Evolutionary conservation across 2,113 vertebrate genomes (phyloP).

Genomic region (Anoplopoma fimbria): DNA sequence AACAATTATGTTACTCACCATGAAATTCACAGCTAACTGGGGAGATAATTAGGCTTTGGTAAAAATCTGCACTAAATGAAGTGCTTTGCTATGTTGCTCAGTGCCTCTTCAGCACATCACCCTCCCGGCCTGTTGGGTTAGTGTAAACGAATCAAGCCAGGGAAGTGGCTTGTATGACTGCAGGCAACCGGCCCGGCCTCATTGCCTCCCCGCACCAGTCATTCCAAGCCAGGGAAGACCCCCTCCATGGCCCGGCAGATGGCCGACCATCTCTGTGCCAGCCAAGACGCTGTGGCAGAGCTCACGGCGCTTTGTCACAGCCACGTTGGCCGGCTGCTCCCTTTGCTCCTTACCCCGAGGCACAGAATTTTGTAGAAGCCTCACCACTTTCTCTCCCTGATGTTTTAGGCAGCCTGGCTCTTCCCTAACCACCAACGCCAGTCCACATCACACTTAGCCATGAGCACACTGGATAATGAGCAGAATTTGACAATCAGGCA

Average conservation of each 20-base stretch:
- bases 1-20: constrained; percentile 9
- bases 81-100: constrained; percentile 55
- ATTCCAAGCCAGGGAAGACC: constrained; percentile 66
- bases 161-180: constrained; percentile 55
- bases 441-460: constrained; percentile 61
- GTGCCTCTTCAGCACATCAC: constrained; percentile 46
- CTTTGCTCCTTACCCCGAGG: constrained; percentile 40
- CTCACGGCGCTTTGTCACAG: constrained; percentile 72
- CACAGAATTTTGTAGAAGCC: constrained; percentile 47
- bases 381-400: constrained; percentile 49
- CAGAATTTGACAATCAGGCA: constrained; percentile 74
- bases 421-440: constrained; percentile 40
- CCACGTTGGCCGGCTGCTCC: constrained; percentile 68
- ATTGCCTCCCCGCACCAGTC: constrained; percentile 23
- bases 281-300: constrained; percentile 53
- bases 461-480: constrained; percentile 69
- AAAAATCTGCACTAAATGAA: constrained; percentile 62
- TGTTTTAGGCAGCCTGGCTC: constrained; percentile 44
- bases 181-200: constrained; percentile 47
- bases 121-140: constrained; percentile 54
- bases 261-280: constrained; percentile 60
- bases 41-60: constrained; percentile 51
- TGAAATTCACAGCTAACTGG: constrained; percentile 50
- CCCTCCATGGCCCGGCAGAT: constrained; percentile 73
- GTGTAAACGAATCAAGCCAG: constrained; percentile 64